Base-by-base conservation (phyloP, 2,113 vertebrate species). In the Plecturocebus donacophilus region DNA sequence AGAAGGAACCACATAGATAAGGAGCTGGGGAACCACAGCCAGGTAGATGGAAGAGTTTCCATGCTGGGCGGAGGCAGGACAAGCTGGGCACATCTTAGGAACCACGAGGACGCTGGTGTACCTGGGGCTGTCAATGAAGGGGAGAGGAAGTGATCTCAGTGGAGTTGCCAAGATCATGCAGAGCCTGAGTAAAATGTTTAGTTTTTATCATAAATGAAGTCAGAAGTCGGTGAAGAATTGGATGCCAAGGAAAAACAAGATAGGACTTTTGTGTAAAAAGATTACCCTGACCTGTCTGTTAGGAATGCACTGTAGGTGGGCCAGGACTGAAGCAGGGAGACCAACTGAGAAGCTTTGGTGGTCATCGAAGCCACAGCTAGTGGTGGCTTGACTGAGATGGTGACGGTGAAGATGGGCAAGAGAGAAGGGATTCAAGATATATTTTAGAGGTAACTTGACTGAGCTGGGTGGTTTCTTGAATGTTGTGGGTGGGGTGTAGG, bases 131-230 rank as follows among this genome's bases (percentile, higher is more conserved):
- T 87, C 71, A 71, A 0, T 38, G 27, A 71, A 4, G 4, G 13
- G 52, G 23, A 56, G 25, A 76, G 40, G 6, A 38, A 79, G 38
- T 58, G 73, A 94, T 66, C 49, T 71, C 70, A 16, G 40, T 45
- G 27, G 35, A 54, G 17, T 56, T 11, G 32, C 68, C 76, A 95
- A 73, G 54, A 56, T 54, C 77, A 35, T 2, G 6, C n/a, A 61
- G 82, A 91, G 71, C 52, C 86, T 82, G 45, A 79, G 49, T 25
- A 19, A 0, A 0, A 42, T 42, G 11, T 85, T 90, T 52, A 91
- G 42, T 10, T 83, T 94, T 70, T 83, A 95, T 64, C 49, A 42
- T 35, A 86, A 97, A 56, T 89, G 49, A 96, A 90, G 86, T 11
- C 64, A 66, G 75, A 87, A 83, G 30, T 61, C 82, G 80, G 38